These are phyloP conservation scores for Anolis apletophallus DNA, from an alignment of 2,797 vertebrate genomes.

Conservation along the genomic window DNA sequence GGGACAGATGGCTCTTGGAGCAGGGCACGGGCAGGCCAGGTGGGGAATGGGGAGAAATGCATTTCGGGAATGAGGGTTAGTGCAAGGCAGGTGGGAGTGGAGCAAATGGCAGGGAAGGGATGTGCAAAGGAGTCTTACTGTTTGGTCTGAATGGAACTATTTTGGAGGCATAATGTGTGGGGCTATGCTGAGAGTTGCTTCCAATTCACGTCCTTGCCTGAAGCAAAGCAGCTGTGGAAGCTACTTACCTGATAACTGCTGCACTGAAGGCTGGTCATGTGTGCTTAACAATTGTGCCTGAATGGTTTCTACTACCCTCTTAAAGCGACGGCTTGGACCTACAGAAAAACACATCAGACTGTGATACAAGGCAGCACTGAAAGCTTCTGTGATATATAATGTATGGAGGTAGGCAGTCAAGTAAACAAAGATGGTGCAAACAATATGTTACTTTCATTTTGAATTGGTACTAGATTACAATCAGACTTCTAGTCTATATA, in stretches of 20 bases:
- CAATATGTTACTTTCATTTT: conserved; percentile 26
- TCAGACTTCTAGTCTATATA: background rate
- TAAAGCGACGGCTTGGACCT: conserved; percentile 99
- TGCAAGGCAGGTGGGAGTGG: conserved; percentile 62
- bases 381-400: background rate
- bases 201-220: conserved; percentile 60
- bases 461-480: background rate
- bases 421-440: background rate
- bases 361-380: conserved; percentile 35
- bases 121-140: conserved; percentile 49
- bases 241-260: conserved; percentile 96
- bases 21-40: conserved; percentile 22
- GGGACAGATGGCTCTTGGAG: conserved; percentile 77
- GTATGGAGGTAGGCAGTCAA: background rate
- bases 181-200: conserved; percentile 57
- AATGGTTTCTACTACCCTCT: conserved; percentile 99
- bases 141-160: conserved; percentile 58
- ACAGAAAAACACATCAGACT: conserved; percentile 48
- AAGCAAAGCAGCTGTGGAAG: conserved; percentile 64
- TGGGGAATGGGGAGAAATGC: conserved; percentile 57
- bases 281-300: conserved; percentile 98
- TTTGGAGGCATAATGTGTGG: conserved; percentile 52
- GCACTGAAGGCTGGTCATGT: conserved; percentile 95
- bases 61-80: conserved; percentile 54
- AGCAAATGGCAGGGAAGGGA: conserved; percentile 38